Evolutionary conservation across 1,140 invertebrate genomes (phyloP).

Genomic region (Teleogryllus occipitalis): DNA sequence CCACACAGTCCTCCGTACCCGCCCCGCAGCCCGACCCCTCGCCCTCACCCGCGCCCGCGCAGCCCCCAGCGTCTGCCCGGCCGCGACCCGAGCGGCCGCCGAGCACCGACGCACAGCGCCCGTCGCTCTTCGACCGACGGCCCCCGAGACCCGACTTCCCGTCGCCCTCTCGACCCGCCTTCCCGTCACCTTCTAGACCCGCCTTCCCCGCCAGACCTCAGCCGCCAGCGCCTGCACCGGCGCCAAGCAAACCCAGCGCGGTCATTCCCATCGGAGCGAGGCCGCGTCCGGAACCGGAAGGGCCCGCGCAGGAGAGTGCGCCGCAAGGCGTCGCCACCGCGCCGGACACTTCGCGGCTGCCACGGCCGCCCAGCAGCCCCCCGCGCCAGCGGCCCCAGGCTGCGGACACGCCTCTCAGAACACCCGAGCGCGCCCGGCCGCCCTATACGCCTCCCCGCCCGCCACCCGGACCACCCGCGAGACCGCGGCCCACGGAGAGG

Average conservation of each 20-base stretch:
- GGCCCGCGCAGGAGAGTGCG: too few species aligned
- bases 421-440: too few species aligned
- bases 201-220: neutral
- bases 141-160: neutral
- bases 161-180: neutral
- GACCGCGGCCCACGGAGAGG: neutral
- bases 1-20: constrained; percentile 10
- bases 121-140: neutral
- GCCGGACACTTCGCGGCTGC: too few species aligned
- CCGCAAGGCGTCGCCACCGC: too few species aligned
- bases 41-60: constrained; percentile 9
- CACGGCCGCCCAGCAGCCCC: too few species aligned
- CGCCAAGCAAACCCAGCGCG: neutral
- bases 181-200: constrained; percentile 6
- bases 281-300: too few species aligned
- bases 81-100: neutral
- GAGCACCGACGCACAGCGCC: neutral
- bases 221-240: neutral
- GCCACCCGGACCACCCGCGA: too few species aligned
- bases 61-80: too few species aligned
- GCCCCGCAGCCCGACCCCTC: constrained; percentile 13
- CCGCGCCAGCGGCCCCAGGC: too few species aligned
- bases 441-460: neutral
- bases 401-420: too few species aligned
- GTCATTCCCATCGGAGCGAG: too few species aligned